Percentiles rank a stretch among this genome's conserved stretches.
These are phyloP conservation scores for Phoxinus dragarum DNA, from an alignment of 2,797 vertebrate genomes.

Conservation along the genomic window DNA sequence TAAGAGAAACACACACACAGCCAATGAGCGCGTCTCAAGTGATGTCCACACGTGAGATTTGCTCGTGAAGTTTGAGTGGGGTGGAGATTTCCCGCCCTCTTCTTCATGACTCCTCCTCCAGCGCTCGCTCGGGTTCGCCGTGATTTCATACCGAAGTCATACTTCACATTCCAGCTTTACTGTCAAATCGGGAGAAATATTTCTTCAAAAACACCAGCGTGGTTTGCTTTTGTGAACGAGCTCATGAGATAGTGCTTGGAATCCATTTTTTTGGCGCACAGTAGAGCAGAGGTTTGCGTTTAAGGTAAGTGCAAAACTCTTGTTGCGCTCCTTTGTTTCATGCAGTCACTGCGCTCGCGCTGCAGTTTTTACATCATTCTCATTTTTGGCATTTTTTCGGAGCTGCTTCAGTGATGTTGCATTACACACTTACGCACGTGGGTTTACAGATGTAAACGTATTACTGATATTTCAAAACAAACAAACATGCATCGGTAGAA, in stretches of 20 bases:
- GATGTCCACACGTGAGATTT: not conserved
- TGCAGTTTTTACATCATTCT: constrained; percentile 81
- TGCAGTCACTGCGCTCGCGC: constrained; percentile 67
- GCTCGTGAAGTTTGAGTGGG: constrained; percentile 28
- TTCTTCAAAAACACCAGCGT: constrained; percentile 57
- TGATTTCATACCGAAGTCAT: constrained; percentile 81
- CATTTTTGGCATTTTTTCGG: constrained; percentile 79
- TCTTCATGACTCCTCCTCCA: constrained; percentile 75
- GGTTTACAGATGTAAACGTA: constrained; percentile 20
- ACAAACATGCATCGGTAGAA: not conserved
- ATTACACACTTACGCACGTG: constrained; percentile 25
- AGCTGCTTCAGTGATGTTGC: constrained; percentile 48
- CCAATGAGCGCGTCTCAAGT: not conserved
- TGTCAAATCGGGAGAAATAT: constrained; percentile 71
- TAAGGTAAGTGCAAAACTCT: constrained; percentile 72
- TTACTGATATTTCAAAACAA: not conserved
- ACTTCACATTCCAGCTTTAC: constrained; percentile 78
- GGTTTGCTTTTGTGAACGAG: constrained; percentile 42
- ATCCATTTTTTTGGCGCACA: constrained; percentile 11
- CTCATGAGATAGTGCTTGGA: constrained; percentile 40
- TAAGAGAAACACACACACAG: not conserved
- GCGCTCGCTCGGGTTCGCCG: constrained; percentile 69
- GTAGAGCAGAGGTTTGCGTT: constrained; percentile 61
- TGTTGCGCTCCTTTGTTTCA: constrained; percentile 76
- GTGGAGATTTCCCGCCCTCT: constrained; percentile 10